Percentiles rank a stretch among this genome's conserved stretches.
These are phyloP conservation scores for Ormyrus thymus DNA, from an alignment of 2,888 invertebrate species.

Conservation along the genomic window DNA sequence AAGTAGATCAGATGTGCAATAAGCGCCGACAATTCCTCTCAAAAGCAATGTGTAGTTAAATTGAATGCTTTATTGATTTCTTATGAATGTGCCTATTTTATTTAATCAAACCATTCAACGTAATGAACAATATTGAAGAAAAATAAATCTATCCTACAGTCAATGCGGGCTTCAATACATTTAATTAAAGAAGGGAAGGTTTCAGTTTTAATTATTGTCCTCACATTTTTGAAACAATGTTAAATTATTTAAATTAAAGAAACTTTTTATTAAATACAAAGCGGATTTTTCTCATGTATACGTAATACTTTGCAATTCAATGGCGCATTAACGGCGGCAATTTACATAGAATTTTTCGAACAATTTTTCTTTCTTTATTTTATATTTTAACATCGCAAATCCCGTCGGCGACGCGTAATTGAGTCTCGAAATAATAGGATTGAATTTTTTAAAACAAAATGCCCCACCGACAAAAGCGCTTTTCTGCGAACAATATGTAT, in stretches of 20 bases:
- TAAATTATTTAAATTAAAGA: constrained; percentile 48
- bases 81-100: no score
- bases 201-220: constrained; percentile 37
- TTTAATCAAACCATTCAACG: no score
- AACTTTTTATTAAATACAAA: constrained; percentile 29
- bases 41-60: no score
- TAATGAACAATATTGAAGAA: constrained; percentile 9
- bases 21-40: no score
- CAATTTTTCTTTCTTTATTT: constrained; percentile 32
- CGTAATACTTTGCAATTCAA: constrained; percentile 51
- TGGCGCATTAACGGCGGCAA: constrained; percentile 38
- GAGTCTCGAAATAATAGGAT: constrained; percentile 42
- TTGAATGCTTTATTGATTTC: no score
- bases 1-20: no score
- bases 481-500: constrained; percentile 42
- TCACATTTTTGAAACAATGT: constrained; percentile 33
- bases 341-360: constrained; percentile 47
- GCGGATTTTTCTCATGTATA: constrained; percentile 42
- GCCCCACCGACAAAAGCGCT: constrained; percentile 29
- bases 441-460: constrained; percentile 31
- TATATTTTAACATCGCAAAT: constrained; percentile 41
- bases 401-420: constrained; percentile 27
- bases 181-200: background rate
- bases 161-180: constrained; percentile 20
- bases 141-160: background rate